Percentiles rank a stretch among this genome's conserved stretches.
Conservation (phyloP, 2,888 invertebrate species). For the Adelognathus sp. region DNA sequence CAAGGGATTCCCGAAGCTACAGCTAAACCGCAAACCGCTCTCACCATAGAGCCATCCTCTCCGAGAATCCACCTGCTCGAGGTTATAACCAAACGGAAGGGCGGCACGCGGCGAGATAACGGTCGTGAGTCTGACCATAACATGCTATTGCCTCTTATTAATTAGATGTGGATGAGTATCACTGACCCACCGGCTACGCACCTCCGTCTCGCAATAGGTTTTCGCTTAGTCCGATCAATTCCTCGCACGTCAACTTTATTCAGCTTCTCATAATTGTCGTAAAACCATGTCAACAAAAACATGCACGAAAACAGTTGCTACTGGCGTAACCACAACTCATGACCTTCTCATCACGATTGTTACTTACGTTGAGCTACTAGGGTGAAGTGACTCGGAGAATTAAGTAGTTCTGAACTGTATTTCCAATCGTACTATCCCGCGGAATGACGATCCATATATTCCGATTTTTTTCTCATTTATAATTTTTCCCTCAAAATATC, state of each 20-base stretch:
- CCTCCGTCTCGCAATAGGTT: slow-evolving; percentile 2
- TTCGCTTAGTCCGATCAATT: slow-evolving; percentile 6
- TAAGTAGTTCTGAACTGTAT: too few relatives aligned
- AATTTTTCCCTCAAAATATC: too few relatives aligned
- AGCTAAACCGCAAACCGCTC: slow-evolving; percentile 46
- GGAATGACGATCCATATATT: too few relatives aligned
- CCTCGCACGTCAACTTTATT: background rate
- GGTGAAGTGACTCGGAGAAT: too few relatives aligned
- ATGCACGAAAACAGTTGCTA: too few relatives aligned
- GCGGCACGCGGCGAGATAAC: background rate
- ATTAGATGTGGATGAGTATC: slow-evolving; percentile 27
- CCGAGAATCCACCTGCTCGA: slow-evolving; percentile 46
- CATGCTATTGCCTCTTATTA: slow-evolving; percentile 23
- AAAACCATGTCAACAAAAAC: too few relatives aligned
- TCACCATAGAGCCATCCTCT: slow-evolving; percentile 30
- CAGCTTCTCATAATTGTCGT: too few relatives aligned
- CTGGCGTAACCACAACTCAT: too few relatives aligned
- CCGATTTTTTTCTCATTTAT: too few relatives aligned
- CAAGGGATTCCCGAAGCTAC: slow-evolving; percentile 29
- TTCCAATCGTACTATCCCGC: too few relatives aligned
- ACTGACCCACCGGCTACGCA: background rate
- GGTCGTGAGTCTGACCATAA: slow-evolving; percentile 5
- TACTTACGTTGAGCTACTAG: too few relatives aligned
- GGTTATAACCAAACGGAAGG: slow-evolving; percentile 42
- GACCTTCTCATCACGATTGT: too few relatives aligned